phyloP scores from a whole-genome alignment of 2,888 invertebrate species.

The Bellardia pandia region DNA sequence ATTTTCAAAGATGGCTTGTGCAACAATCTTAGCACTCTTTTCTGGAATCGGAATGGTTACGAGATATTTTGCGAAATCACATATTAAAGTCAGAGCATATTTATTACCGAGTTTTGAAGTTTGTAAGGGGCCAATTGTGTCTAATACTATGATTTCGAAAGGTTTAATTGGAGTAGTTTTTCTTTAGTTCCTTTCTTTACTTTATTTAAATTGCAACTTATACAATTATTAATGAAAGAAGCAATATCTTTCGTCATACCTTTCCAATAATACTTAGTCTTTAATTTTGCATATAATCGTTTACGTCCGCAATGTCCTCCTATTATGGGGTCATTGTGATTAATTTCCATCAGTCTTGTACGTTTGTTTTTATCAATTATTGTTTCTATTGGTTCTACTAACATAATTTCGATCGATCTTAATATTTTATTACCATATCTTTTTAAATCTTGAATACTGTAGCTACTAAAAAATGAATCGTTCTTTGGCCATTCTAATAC shows the following conservation, averaged over 20 bases:
- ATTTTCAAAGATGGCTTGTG: slow-evolving; percentile 7
- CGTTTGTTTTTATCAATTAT: background rate
- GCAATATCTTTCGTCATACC: no score
- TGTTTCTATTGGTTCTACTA: slow-evolving; percentile 31
- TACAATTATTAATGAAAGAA: no score
- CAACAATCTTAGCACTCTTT: background rate
- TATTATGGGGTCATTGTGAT: slow-evolving; percentile 34
- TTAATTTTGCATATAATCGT: slow-evolving; percentile 55
- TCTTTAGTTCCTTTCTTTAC: slow-evolving; percentile 52
- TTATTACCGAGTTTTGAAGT: no score
- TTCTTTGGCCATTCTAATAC: slow-evolving; percentile 32
- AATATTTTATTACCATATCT: slow-evolving; percentile 38
- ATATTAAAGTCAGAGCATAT: no score
- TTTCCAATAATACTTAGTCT: slow-evolving; percentile 34
- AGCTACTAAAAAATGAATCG: slow-evolving; percentile 32
- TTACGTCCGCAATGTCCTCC: slow-evolving; percentile 33
- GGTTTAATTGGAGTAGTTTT: slow-evolving; percentile 48
- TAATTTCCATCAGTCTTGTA: slow-evolving; percentile 7
- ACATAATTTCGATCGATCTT: slow-evolving; percentile 37
- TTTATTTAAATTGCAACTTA: slow-evolving; percentile 41
- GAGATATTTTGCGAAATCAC: no score
- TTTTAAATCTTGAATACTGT: slow-evolving; percentile 29
- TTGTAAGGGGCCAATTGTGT: slow-evolving; percentile 71
- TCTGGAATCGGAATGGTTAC: background rate
- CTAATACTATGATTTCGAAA: slow-evolving; percentile 68